These are phyloP conservation scores for Pseudoips prasinana DNA, from an alignment of 2,888 invertebrate species.

Conservation along the genomic window DNA sequence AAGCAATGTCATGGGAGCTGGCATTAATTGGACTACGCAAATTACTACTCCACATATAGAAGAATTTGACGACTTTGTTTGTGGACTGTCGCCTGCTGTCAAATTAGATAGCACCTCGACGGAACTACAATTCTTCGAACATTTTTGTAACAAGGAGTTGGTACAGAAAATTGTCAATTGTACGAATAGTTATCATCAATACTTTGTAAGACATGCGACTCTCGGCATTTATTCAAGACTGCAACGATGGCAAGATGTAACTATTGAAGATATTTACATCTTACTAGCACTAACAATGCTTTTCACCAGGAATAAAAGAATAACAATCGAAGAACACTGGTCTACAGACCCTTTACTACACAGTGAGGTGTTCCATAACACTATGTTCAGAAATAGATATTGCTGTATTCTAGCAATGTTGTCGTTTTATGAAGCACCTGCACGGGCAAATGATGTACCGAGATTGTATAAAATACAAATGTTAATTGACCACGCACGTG, in stretches of 20 bases:
- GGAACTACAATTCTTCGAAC: conserved; percentile 14
- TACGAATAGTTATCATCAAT: conserved; percentile 15
- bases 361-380: conserved; percentile 2
- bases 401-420: conserved; percentile 11
- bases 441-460: conserved; percentile 3
- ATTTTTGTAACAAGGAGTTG: conserved; percentile 14
- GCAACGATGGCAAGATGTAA: conserved; percentile 11
- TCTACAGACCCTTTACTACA: conserved; percentile 17
- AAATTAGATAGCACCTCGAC: conserved; percentile 9
- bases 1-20: too few relatives aligned
- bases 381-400: conserved; percentile 7
- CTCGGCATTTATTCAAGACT: conserved; percentile 10
- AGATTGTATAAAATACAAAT: conserved; percentile 14
- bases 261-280: conserved; percentile 12
- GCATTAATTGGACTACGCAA: conserved; percentile 10
- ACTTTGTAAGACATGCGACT: conserved; percentile 12
- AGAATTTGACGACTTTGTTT: conserved; percentile 15
- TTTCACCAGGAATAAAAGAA: conserved; percentile 15
- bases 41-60: conserved; percentile 12
- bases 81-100: conserved; percentile 12
- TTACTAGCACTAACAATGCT: conserved; percentile 17
- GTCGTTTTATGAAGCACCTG: conserved; percentile 8
- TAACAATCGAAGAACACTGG: conserved; percentile 21
- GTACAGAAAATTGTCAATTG: conserved; percentile 11
- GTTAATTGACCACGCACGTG: conserved; percentile 15